Base-by-base conservation (phyloP, 1,140 invertebrate genomes). In the Heliconius hermathena region DNA sequence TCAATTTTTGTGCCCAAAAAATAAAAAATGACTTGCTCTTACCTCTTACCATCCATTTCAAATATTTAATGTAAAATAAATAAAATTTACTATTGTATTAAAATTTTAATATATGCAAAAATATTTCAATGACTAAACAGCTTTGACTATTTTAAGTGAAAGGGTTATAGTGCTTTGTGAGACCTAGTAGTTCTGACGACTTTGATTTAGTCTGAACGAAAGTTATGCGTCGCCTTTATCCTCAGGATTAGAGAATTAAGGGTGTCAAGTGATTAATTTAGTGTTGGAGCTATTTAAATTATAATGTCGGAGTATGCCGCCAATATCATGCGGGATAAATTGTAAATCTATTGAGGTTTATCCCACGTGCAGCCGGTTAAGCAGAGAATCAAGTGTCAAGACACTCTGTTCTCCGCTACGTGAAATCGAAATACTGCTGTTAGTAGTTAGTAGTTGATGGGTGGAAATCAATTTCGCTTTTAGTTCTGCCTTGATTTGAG, bases 141-240 rank as follows among this genome's bases (percentile, higher is more conserved):
- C 22, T 29, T 66, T 29, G 60, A 29, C 60, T 66, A n/a, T 66
- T 11, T 29, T 66, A 66, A 66, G 4, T 66, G 60, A 29, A 66
- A 6, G 60, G 60, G 60, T 66, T 22, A 66, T 29, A 66, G 60
- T 16, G 60, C 60, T 29, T 29, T 66, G 54, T 57, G 26, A 16
- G 26, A 66, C 60, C 60, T 26, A 66, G 22, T 66, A 66, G 60
- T 66, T 66, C 60, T 66, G 60, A 66, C 8, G 3, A 66, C 26
- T 66, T 66, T 66, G 60, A 66, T 66, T 66, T 66, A 66, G 22
- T 66, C 60, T 29, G 60, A 66, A 66, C 11, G 22, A 66, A 66
- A 66, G 60, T 66, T 66, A 66, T 16, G 3, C 22, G 22, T 3
- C 1, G 11, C 60, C 60, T 29, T 66, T 66, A 66, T 66, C 60